Base-by-base conservation (phyloP, 2,888 invertebrate species). In the Andrena bucephala region DNA sequence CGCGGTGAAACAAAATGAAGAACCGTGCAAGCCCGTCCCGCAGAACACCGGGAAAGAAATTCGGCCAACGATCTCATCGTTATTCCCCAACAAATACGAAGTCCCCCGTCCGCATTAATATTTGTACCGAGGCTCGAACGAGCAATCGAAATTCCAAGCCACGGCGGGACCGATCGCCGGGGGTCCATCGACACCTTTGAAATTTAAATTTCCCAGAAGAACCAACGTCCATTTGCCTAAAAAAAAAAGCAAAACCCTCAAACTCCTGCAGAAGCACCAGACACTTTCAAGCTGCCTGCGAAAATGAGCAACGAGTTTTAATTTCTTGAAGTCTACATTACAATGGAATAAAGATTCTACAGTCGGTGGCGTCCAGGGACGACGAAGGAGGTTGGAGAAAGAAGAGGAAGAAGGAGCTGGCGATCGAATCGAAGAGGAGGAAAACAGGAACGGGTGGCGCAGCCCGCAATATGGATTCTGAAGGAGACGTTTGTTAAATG, bases 401-500 rank as follows among this genome's bases (percentile, higher is more conserved):
- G 27, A 42, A n/a, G 42, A 42, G 20, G 31, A 6, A 13, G 42
- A 13, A 13, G 24, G 42, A 20, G 3, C 33, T 42, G 42, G 63
- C 24, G 59, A 59, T 59, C 48, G 69, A 70, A 70, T 72, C 71
- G 71, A n/a, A n/a, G 24, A 5, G 67, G 36, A 68, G 57, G 71
- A 50, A 72, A 60, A 59, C 62, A 60, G 68, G 27, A 29, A 50
- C 62, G 29, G 48, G 57, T 57, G 66, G 78, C 77, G 70, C 59
- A 66, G 48, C 29, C 77, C 68, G 81, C 87, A 82, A 89, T 89
- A 85, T 78, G 87, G 81, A 87, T 85, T 83, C 84, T 86, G 77
- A 80, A 80, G 81, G 85, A 87, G 88, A 86, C 89, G 88, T 88
- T 88, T 88, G 88, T 87, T 89, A 88, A 88, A 88, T 87, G 89